Base-by-base conservation (phyloP, 2,113 vertebrate genomes). In the Gallinago undulata region DNA sequence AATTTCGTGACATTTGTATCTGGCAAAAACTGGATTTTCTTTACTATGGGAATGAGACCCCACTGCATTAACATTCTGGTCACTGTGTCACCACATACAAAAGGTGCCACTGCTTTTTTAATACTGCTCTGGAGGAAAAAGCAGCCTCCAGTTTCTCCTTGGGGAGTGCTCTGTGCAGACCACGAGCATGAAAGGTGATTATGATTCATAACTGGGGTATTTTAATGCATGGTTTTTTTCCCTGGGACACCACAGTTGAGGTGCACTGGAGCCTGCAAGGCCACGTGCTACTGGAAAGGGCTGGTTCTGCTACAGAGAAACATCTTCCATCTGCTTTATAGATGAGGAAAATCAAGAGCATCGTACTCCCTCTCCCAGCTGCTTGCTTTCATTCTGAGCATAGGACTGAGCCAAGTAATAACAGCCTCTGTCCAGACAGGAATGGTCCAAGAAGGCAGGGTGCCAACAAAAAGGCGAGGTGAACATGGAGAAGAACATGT, bases 131-230 rank as follows among this genome's bases (percentile, higher is more conserved):
- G 15, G 8, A 60, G 74, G 27, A 45, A 0, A 0, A 53, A 76
- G 43, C 45, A 83, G 75, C 62, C 62, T 91, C 53, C 3, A 12
- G 35, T 43, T 90, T 88, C 88, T 91, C 87, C 70, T 63, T 33
- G 17, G 47, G 30, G n/a, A 43, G 8, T 33, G 43, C 14, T 53
- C 68, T 6, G 2, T 25, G 35, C 7, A 30, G 6, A 23, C 55
- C 23, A n/a, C 0, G 0, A 33, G 23, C 31, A 21, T 45, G 72
- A 66, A 3, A 0, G 4, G 62, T 17, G 10, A 35, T 39, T 30
- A 25, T 6, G 41, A 43, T 45, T 76, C n/a, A 9, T 9, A 16
- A 19, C 21, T 3, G 0, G 35, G 23, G 8, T 8, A 14, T 31
- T 62, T 19, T 15, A 50, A 50, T 6, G 33, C 47, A 17, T 16